phyloP scores from a whole-genome alignment of 2,888 invertebrate genomes.

The Drosophila austrosaltans region DNA sequence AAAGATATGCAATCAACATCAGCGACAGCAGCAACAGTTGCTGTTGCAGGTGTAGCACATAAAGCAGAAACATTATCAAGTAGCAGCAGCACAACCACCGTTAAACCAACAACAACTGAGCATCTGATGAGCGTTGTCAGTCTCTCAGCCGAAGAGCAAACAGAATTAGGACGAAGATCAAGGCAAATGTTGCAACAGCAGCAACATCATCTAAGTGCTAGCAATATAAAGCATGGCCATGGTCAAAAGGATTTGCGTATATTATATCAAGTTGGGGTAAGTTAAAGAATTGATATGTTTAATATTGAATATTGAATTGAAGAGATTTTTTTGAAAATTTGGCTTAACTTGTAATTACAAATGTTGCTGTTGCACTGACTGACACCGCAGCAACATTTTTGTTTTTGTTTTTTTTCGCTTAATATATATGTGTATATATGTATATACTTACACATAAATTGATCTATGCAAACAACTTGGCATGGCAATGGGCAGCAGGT shows the following conservation, averaged over 20 bases:
- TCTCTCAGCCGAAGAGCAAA: slow-evolving; percentile 40
- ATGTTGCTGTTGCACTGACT: slow-evolving; percentile 22
- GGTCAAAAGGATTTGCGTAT: slow-evolving; percentile 84
- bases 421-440: neutral
- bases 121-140: slow-evolving; percentile 34
- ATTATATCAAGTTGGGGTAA: slow-evolving; percentile 86
- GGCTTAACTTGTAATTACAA: neutral
- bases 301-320: neutral
- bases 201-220: slow-evolving; percentile 34
- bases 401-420: neutral
- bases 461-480: slow-evolving; percentile 61
- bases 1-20: slow-evolving; percentile 54
- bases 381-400: slow-evolving; percentile 21
- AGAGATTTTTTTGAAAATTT: neutral
- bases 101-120: slow-evolving; percentile 28
- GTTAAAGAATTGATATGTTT: slow-evolving; percentile 38
- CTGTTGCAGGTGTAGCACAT: slow-evolving; percentile 19
- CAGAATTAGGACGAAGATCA: slow-evolving; percentile 78
- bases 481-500: slow-evolving; percentile 39
- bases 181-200: slow-evolving; percentile 84
- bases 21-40: slow-evolving; percentile 36
- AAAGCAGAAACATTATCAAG: slow-evolving; percentile 28
- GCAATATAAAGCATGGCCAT: slow-evolving; percentile 48
- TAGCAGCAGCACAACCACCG: slow-evolving; percentile 9
- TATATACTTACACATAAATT: slow-evolving; percentile 26